A percentile compares a stretch with the other conserved stretches of the same genome.
Evolutionary conservation across 2,797 vertebrate genomes (phyloP).

Genomic region (Pitangus sulphuratus): DNA sequence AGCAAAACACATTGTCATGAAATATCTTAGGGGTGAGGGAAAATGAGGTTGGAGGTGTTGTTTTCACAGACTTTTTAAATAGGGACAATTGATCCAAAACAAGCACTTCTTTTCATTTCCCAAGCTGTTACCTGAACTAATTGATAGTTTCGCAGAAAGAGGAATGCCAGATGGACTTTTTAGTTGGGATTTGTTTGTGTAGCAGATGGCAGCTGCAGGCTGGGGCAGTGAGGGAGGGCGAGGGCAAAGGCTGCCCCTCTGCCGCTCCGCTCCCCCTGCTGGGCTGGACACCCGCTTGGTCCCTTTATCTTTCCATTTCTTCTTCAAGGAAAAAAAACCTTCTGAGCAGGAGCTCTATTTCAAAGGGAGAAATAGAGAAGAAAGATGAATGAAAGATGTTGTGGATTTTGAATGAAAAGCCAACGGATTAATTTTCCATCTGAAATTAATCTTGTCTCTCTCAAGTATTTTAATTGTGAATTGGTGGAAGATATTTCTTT

Average conservation of each 20-base stretch:
- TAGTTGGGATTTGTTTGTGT: not conserved
- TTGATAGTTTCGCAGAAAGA: not conserved
- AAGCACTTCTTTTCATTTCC: slow-evolving; percentile 8
- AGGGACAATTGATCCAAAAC: not conserved
- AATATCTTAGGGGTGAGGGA: not conserved
- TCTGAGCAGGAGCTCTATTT: not conserved
- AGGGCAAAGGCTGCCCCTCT: slow-evolving; percentile 40
- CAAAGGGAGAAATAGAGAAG: not conserved
- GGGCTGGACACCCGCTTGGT: not conserved
- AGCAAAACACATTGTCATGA: rapidly evolving
- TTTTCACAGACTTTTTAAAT: not conserved
- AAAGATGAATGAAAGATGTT: not conserved
- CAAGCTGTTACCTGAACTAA: slow-evolving; percentile 22
- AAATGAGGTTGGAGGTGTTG: not conserved
- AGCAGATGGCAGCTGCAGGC: not conserved
- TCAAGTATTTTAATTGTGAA: not conserved
- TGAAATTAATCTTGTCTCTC: not conserved
- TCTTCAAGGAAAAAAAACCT: not conserved
- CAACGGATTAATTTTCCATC: not conserved
- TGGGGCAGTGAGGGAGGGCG: not conserved
- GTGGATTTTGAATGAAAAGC: not conserved
- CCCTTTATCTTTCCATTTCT: not conserved
- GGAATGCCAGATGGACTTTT: not conserved
- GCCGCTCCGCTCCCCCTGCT: not conserved
- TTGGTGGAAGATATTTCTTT: not conserved